A percentile compares a stretch with the other conserved stretches of the same genome.
These are phyloP conservation scores for Lutraria lutraria DNA, from an alignment of 2,888 invertebrate genomes.

Conservation along the genomic window DNA sequence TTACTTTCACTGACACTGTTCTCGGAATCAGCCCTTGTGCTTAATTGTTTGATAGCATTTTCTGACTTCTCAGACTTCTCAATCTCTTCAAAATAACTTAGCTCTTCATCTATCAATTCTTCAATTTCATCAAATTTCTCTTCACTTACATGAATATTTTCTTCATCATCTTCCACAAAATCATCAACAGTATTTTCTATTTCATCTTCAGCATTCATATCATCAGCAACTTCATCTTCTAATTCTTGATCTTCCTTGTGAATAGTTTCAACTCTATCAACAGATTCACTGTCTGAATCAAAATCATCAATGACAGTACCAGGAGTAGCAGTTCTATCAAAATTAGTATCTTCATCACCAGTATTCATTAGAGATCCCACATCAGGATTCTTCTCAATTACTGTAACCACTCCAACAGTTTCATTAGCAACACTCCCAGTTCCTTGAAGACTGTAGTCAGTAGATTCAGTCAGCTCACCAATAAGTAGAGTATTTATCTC, in stretches of 20 bases:
- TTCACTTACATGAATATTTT: slow-evolving; percentile 34
- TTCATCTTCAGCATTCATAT: slow-evolving; percentile 58
- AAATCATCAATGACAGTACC: slow-evolving; percentile 49
- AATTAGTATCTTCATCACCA: slow-evolving; percentile 52
- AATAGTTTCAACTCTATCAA: slow-evolving; percentile 38
- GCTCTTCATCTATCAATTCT: slow-evolving; percentile 51
- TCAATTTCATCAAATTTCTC: slow-evolving; percentile 48
- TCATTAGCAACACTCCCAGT: slow-evolving; percentile 63
- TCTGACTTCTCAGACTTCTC: slow-evolving; percentile 44
- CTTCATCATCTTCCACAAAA: slow-evolving; percentile 33
- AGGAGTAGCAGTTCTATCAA: slow-evolving; percentile 31
- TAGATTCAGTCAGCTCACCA: slow-evolving; percentile 63
- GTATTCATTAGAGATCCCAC: slow-evolving; percentile 23
- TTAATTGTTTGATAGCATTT: not conserved
- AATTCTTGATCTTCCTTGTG: slow-evolving; percentile 21
- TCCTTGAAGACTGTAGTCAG: slow-evolving; percentile 60
- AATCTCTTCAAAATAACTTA: slow-evolving; percentile 48
- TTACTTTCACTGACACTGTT: slow-evolving; percentile 50
- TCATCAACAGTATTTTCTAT: slow-evolving; percentile 33
- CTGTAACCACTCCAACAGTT: slow-evolving; percentile 46
- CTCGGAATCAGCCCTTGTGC: slow-evolving; percentile 38
- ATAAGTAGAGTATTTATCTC: slow-evolving; percentile 61
- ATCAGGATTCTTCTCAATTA: slow-evolving; percentile 51
- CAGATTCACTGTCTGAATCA: slow-evolving; percentile 54
- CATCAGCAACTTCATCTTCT: slow-evolving; percentile 41